phyloP scores from a whole-genome alignment of 2,113 vertebrate genomes.

The Serilophus lunatus region DNA sequence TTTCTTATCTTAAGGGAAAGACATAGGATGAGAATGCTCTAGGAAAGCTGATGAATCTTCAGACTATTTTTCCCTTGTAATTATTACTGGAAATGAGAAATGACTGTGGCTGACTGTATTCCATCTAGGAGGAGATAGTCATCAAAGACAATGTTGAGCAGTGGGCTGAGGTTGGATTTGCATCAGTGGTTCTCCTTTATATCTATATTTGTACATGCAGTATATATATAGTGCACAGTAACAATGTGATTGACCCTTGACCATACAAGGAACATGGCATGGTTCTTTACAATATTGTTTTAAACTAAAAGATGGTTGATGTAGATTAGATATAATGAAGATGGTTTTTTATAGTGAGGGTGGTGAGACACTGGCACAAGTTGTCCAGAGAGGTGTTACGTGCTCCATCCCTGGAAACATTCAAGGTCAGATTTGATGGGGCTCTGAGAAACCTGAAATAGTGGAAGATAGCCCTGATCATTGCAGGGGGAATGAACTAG shows the following conservation, averaged over 20 bases:
- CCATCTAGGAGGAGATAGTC: neutral
- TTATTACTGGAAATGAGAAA: neutral
- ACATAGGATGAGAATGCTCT: neutral
- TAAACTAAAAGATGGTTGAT: neutral
- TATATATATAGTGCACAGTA: rapidly evolving
- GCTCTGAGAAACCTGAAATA: neutral
- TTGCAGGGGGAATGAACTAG: neutral
- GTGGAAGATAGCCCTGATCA: neutral
- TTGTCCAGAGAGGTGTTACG: neutral
- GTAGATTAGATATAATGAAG: neutral
- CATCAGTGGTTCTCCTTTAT: neutral
- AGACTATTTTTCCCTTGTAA: neutral
- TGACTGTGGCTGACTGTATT: neutral
- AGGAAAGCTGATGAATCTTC: neutral
- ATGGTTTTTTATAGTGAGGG: neutral
- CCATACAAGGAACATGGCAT: rapidly evolving
- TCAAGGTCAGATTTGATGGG: neutral
- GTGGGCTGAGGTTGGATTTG: neutral
- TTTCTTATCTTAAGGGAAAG: neutral
- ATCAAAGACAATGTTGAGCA: neutral
- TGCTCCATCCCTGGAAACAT: neutral
- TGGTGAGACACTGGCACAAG: neutral
- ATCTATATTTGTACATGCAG: rapidly evolving
- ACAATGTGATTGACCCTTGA: neutral
- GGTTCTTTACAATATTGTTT: neutral